These are phyloP conservation scores for Sesamia inferens DNA, from an alignment of 2,888 invertebrate species.

Conservation along the genomic window DNA sequence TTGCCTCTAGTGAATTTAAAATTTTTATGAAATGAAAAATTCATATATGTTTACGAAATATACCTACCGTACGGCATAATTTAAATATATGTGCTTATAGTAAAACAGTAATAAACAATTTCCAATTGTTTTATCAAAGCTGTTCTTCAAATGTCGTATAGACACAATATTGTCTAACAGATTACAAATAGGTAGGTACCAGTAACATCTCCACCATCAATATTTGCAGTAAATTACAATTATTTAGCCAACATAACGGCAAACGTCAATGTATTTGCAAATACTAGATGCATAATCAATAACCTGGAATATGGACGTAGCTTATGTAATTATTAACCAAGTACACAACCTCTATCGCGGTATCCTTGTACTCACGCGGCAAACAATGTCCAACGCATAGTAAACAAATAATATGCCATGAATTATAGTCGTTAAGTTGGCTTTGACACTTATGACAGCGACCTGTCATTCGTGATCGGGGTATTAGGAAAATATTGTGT, in stretches of 20 bases:
- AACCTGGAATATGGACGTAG: slow-evolving; percentile 74
- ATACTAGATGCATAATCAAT: slow-evolving; percentile 80
- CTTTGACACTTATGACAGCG: slow-evolving; percentile 44
- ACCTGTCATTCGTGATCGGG: slow-evolving; percentile 39
- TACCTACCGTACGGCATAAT: background rate
- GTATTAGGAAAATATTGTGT: slow-evolving; percentile 35
- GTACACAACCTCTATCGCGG: slow-evolving; percentile 84
- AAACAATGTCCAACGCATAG: slow-evolving; percentile 83
- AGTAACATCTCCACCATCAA: slow-evolving; percentile 10
- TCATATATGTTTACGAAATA: background rate
- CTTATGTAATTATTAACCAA: slow-evolving; percentile 87
- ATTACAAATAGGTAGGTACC: background rate
- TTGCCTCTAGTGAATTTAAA: no score
- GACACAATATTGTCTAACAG: background rate
- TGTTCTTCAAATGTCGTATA: no score
- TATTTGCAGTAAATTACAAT: slow-evolving; percentile 57
- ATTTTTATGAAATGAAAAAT: background rate
- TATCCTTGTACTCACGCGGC: slow-evolving; percentile 85
- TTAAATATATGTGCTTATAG: background rate
- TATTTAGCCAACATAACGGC: slow-evolving; percentile 57
- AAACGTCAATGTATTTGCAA: slow-evolving; percentile 66
- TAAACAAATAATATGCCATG: slow-evolving; percentile 85
- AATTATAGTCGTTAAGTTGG: slow-evolving; percentile 78
- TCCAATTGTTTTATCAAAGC: background rate
- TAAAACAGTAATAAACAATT: background rate